A percentile compares a stretch with the other conserved stretches of the same genome.
Evolutionary conservation across 2,888 invertebrate species (phyloP).

Genomic region (Choristoneura rosaceana): DNA sequence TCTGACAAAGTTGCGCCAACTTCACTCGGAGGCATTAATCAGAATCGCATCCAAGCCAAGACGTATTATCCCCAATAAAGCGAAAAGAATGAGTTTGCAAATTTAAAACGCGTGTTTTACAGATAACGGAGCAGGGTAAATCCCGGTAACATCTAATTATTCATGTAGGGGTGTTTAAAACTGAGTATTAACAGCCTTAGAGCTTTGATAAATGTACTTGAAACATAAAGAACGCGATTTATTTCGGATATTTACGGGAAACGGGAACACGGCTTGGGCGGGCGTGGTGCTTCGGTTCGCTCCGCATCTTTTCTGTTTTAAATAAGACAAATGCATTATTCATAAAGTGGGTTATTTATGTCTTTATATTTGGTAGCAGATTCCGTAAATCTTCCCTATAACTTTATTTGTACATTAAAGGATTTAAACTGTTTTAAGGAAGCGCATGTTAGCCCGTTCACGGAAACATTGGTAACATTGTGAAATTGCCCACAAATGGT

Average conservation of each 20-base stretch:
- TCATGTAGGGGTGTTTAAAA: constrained; percentile 83
- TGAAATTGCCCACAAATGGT: constrained; percentile 68
- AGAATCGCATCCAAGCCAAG: constrained; percentile 78
- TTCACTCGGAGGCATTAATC: constrained; percentile 81
- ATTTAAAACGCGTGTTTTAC: constrained; percentile 82
- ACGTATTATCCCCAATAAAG: constrained; percentile 84
- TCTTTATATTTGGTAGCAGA: not conserved
- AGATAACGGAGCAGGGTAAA: constrained; percentile 78
- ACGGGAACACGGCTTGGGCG: constrained; percentile 80
- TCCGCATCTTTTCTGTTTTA: constrained; percentile 67
- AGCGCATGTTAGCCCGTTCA: constrained; percentile 3
- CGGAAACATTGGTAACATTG: constrained; percentile 53
- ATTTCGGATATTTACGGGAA: constrained; percentile 69
- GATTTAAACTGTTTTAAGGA: not conserved
- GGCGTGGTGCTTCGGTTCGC: constrained; percentile 57
- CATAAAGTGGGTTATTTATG: constrained; percentile 46
- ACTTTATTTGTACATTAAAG: constrained; percentile 2
- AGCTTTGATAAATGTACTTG: constrained; percentile 71
- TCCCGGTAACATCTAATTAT: constrained; percentile 83
- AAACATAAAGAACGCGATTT: constrained; percentile 72
- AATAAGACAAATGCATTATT: constrained; percentile 65
- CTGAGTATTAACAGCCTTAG: constrained; percentile 76
- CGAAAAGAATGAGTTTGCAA: constrained; percentile 82
- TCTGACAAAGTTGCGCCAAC: constrained; percentile 78
- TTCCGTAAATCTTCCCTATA: not conserved